phyloP scores from a whole-genome alignment of 2,113 vertebrate genomes.

The Rattus rattus region DNA sequence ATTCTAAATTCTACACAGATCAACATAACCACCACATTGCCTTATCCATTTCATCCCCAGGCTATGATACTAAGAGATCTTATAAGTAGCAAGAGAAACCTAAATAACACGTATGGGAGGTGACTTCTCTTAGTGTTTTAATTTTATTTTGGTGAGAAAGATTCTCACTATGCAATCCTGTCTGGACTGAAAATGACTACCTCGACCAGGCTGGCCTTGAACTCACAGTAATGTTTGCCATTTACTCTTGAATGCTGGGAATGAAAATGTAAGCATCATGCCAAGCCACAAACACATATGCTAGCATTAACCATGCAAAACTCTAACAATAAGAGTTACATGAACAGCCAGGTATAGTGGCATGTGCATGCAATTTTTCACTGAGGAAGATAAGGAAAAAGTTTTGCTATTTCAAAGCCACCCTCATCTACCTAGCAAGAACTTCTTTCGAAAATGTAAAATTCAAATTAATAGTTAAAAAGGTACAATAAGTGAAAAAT shows the following conservation, averaged over 20 bases:
- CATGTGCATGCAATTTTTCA: not conserved
- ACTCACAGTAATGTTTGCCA: not conserved
- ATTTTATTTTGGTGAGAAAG: not conserved
- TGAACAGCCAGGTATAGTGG: not conserved
- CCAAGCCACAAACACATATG: not conserved
- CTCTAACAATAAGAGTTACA: not conserved
- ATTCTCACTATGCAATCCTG: not conserved
- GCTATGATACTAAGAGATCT: not conserved
- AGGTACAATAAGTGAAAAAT: too few relatives aligned
- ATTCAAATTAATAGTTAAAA: not conserved
- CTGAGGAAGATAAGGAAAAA: too few relatives aligned
- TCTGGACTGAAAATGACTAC: not conserved
- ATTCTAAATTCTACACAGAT: not conserved
- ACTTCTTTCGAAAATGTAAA: not conserved
- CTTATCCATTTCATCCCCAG: not conserved
- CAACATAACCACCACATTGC: not conserved
- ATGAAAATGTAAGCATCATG: not conserved
- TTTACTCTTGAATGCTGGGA: not conserved
- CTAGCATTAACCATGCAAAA: not conserved
- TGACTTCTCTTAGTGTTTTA: not conserved
- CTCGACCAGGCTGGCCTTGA: not conserved
- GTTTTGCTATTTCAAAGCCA: not conserved
- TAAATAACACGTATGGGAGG: not conserved
- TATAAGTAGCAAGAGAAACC: not conserved
- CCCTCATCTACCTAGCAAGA: too few relatives aligned